Percentiles rank a stretch among this genome's conserved stretches.
Evolutionary conservation across 2,113 vertebrate species (phyloP).

Genomic region (Orycteropus afer): DNA sequence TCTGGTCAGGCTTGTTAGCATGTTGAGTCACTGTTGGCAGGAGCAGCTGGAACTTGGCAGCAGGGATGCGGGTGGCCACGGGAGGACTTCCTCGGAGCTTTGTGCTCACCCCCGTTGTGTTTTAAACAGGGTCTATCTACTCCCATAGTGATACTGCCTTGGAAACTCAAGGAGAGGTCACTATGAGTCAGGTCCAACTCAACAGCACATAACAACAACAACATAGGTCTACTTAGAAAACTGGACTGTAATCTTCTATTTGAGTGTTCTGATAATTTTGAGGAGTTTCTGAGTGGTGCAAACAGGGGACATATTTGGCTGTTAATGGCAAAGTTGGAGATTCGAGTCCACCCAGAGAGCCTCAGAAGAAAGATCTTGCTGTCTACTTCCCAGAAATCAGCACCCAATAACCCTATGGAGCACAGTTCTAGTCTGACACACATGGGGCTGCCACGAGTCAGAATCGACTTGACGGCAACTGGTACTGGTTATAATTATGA

Average conservation of each 20-base stretch:
- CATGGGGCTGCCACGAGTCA: neutral
- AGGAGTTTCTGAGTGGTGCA: neutral
- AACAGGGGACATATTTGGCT: neutral
- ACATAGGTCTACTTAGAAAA: neutral
- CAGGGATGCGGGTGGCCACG: rapidly evolving
- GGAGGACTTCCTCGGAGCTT: neutral
- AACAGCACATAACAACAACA: no score
- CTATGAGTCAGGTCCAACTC: no score
- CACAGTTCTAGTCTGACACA: neutral
- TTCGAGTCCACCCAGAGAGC: neutral
- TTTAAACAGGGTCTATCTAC: neutral
- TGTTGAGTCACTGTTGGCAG: neutral
- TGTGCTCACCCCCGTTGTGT: neutral
- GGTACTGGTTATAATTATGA: neutral
- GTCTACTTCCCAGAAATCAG: neutral
- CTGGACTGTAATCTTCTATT: neutral
- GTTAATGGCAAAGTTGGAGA: neutral
- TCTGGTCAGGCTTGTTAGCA: neutral
- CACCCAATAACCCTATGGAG: neutral
- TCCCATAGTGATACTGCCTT: no score
- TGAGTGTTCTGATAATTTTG: neutral
- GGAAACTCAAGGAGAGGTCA: no score
- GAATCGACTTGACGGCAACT: neutral
- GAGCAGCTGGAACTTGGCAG: neutral
- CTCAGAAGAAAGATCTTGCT: neutral